A percentile compares a stretch with the other conserved stretches of the same genome.
Conservation (phyloP, 30 jellyfish, hydroid and myxozoan species). For the Aurelia sp. region DNA sequence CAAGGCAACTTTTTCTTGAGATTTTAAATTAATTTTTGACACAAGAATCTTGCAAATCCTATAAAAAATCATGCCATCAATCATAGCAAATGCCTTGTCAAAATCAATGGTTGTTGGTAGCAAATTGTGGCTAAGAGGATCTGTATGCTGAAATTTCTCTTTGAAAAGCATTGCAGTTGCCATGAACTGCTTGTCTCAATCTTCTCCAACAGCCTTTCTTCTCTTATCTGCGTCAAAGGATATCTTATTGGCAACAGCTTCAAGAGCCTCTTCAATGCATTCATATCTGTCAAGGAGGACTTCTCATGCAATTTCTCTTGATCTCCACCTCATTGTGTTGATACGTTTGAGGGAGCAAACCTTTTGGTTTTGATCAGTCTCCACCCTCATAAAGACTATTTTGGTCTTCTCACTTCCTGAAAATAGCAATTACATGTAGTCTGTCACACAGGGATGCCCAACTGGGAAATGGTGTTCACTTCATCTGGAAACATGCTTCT, state of each 20-base stretch:
- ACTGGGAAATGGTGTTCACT: too few relatives aligned
- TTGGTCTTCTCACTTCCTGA: slow-evolving; percentile 12
- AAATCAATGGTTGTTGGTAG: slow-evolving; percentile 44
- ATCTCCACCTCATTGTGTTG: slow-evolving; percentile 68
- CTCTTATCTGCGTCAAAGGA: slow-evolving; percentile 9
- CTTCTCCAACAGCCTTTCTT: slow-evolving; percentile 13
- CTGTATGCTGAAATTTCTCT: slow-evolving; percentile 35
- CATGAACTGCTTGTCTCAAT: slow-evolving; percentile 41
- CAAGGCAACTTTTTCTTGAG: too few relatives aligned
- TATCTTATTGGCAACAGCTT: slow-evolving; percentile 4
- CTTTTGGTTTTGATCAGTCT: slow-evolving; percentile 11
- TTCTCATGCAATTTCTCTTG: slow-evolving; percentile 25
- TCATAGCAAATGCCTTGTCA: slow-evolving; percentile 43
- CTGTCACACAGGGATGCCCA: too few relatives aligned
- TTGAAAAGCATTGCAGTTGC: slow-evolving; percentile 53
- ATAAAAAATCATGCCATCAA: slow-evolving; percentile 4
- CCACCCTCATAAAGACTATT: slow-evolving; percentile 1
- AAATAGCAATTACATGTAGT: slow-evolving; percentile 10
- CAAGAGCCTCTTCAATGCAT: not conserved
- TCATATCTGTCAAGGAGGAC: slow-evolving; percentile 37
- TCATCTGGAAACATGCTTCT: too few relatives aligned
- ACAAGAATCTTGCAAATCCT: too few relatives aligned
- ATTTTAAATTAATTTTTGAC: too few relatives aligned
- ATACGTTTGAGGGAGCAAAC: slow-evolving; percentile 16
- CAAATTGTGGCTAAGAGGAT: slow-evolving; percentile 59